Evolutionary conservation across 2,113 vertebrate species (phyloP), one percentile per base, ranked within the genome.

Genomic region (Struthidea cinerea): DNA sequence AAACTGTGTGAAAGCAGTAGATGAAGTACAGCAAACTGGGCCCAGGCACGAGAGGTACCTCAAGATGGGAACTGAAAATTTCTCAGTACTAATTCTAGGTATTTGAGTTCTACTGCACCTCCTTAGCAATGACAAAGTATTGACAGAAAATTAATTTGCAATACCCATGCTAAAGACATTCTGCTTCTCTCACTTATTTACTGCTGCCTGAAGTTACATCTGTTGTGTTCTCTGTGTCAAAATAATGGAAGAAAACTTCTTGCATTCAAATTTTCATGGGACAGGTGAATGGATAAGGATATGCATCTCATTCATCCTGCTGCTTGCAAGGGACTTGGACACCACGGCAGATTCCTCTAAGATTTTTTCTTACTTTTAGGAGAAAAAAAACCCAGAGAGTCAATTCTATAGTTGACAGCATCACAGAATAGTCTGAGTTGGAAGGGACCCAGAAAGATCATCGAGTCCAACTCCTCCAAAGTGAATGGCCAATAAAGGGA

Each of bases 121-220:
- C 44, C 30, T 24, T 33, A 67, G 60, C 20, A 55, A 35, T 1
- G 13, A 55, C 12, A 87, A 67, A 70, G 35, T 67, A 80, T 10
- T 70, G 28, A 30, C 26, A 49, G 28, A 50, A 80, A n/a, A 79
- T 83, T 64, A 35, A 16, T 81, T 87, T 89, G 21, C 23, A 41
- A 7, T 76, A 13, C 28, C 19, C 0, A 1, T 2, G 4, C 2
- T 1, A 47, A 50, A 46, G 47, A 30, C 8, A 6, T 61, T 70
- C n/a, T 69, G 26, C 22, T 74, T 81, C 7, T 74, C 18, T 63
- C 3, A 39, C 10, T 39, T 27, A 47, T 10, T 76, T n/a, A 18
- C n/a, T 61, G 21, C 19, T 42, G 16, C 35, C 24, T 81, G 60
- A 49, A 78, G 26, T 61, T 70, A 9, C 2, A 27, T 52, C 4